Evolutionary conservation across 2,888 invertebrate species (phyloP), one percentile per base, ranked within the genome.

Genomic region (Tetranychus truncatus): DNA sequence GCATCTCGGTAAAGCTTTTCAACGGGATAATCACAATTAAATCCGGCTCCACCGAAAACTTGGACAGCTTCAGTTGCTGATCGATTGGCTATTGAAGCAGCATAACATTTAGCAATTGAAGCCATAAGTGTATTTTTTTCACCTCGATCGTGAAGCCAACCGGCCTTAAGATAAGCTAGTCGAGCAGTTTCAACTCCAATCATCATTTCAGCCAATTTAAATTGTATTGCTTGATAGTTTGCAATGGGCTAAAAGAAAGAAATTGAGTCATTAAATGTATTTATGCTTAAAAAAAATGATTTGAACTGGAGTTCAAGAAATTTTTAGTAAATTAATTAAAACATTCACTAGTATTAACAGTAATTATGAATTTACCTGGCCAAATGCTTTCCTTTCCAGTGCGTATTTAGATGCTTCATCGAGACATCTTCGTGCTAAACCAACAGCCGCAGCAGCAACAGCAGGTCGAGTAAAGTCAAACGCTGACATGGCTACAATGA

Each of bases 1-100:
- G 97, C 97, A 84, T 99, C 97, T 75, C 97, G 87, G 95, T 97
- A 97, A 75, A 99, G 86, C 81, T 99, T 99, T 83, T 99, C 97
- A 0, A 95, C 97, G 0, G 97, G 97, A 83, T 97, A 99, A 45
- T 97, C 97, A 44, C 88, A 88, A 85, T 96, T 97, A 85, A 92
- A 97, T 0, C 95, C 95, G 82, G 92, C 92, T 34, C 95, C 95
- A 55, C 95, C 95, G 82, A 94, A 95, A 74, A 95, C 87, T 86
- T 95, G 80, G 1, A 97, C 96, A 66, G 96, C 95, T 84, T 96
- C 95, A 0, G 92, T 85, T 0, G 96, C 95, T 77, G 90, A 89
- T 83, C 93, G 93, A 82, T 96, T 96, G 20, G 95, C 95, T 76
- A 93, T 86, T 82, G 97, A 96, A 1, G 91, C 90, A 7, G 94